These are phyloP conservation scores for Acromyrmex echinatior DNA, from an alignment of 1,140 invertebrate species.

Conservation along the genomic window DNA sequence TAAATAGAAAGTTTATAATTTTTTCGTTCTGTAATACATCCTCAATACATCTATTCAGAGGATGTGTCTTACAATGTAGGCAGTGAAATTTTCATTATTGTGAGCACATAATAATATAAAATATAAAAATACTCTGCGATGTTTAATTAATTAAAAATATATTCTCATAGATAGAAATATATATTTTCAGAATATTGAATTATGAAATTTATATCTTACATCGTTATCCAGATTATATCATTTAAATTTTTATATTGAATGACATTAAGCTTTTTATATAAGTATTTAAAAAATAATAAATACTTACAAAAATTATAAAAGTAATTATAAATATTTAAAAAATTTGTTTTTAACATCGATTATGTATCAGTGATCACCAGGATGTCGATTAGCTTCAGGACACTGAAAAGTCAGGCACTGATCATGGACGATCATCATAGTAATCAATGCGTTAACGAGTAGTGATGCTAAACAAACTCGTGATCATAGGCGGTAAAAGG, in stretches of 20 bases:
- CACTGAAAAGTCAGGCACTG: neutral
- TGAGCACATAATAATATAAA: too few relatives aligned
- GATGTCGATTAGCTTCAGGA: neutral
- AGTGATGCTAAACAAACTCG: neutral
- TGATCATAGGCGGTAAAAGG: neutral
- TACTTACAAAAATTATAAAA: too few relatives aligned
- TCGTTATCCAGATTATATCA: neutral
- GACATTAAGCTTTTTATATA: neutral
- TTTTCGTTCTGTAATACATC: too few relatives aligned
- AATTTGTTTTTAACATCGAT: too few relatives aligned
- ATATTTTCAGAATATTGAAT: too few relatives aligned
- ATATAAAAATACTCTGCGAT: too few relatives aligned
- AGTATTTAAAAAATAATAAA: neutral
- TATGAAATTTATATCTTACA: neutral
- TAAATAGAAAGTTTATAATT: too few relatives aligned
- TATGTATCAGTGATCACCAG: neutral
- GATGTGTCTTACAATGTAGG: too few relatives aligned
- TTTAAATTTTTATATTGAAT: neutral
- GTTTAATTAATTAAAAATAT: too few relatives aligned
- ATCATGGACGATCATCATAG: neutral
- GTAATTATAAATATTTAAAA: neutral
- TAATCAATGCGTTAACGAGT: neutral
- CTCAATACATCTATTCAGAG: too few relatives aligned
- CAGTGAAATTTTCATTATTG: too few relatives aligned
- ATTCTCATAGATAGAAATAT: too few relatives aligned